A percentile compares a stretch with the other conserved stretches of the same genome.
These are phyloP conservation scores for Tretioscincus oriximinensis DNA, from an alignment of 2,113 vertebrate genomes.

Conservation along the genomic window DNA sequence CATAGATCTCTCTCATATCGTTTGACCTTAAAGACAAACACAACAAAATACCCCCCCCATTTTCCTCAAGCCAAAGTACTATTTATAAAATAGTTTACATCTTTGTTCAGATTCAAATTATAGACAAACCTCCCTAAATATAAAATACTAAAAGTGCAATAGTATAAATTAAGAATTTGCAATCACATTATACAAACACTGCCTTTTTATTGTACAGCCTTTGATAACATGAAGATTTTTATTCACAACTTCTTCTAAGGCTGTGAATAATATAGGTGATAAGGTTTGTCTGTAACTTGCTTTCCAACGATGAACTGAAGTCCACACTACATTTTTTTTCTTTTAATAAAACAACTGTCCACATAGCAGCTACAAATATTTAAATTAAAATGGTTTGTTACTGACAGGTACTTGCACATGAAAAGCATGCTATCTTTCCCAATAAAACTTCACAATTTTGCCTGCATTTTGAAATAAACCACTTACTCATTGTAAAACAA, in stretches of 20 bases:
- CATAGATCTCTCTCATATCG: slow-evolving; percentile 50
- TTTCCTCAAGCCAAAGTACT: slow-evolving; percentile 66
- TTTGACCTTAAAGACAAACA: slow-evolving; percentile 65
- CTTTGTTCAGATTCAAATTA: slow-evolving; percentile 81
- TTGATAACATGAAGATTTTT: slow-evolving; percentile 77
- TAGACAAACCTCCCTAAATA: slow-evolving; percentile 89
- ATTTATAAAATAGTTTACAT: slow-evolving; percentile 80
- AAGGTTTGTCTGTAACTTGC: slow-evolving; percentile 87
- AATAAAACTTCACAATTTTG: slow-evolving; percentile 81
- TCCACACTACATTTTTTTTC: slow-evolving; percentile 83
- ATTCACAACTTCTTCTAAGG: slow-evolving; percentile 84
- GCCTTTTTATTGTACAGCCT: slow-evolving; percentile 84
- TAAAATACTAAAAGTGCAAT: slow-evolving; percentile 95
- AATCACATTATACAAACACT: slow-evolving; percentile 91
- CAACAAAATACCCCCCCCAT: slow-evolving; percentile 55
- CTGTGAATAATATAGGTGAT: slow-evolving; percentile 72
- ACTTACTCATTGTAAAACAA: slow-evolving; percentile 77
- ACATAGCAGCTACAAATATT: slow-evolving; percentile 96
- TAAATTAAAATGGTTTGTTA: slow-evolving; percentile 77
- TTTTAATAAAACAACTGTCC: slow-evolving; percentile 90
- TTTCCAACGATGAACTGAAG: slow-evolving; percentile 80
- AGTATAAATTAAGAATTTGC: slow-evolving; percentile 97
- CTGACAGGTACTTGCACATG: slow-evolving; percentile 80
- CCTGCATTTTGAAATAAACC: slow-evolving; percentile 84
- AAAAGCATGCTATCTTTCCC: slow-evolving; percentile 82